These are phyloP conservation scores for Athalia circularis DNA, from an alignment of 2,888 invertebrate genomes.

Conservation along the genomic window DNA sequence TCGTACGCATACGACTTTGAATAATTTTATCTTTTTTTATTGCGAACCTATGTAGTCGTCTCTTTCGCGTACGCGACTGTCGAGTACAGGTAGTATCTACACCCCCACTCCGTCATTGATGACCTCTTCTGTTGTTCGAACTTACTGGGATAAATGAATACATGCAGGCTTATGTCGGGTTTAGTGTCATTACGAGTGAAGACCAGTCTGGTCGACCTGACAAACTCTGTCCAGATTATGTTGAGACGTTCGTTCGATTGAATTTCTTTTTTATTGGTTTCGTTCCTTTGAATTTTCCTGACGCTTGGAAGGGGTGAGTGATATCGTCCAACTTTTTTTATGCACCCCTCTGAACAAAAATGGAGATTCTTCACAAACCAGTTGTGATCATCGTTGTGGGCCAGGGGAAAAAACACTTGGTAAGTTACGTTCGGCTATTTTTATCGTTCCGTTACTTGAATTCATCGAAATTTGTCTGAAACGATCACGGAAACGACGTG, in stretches of 20 bases:
- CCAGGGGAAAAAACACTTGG: constrained; percentile 48
- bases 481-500: neutral
- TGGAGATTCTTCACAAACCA: constrained; percentile 64
- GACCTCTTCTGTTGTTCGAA: constrained; percentile 72
- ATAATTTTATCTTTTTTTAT: constrained; percentile 3
- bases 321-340: neutral
- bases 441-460: no score
- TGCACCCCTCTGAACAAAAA: constrained; percentile 39
- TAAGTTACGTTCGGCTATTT: constrained; percentile 9
- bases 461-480: neutral
- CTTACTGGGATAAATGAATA: constrained; percentile 72
- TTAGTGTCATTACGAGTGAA: constrained; percentile 61
- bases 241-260: neutral
- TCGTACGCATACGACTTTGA: neutral
- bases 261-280: neutral
- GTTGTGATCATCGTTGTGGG: constrained; percentile 57
- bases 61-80: neutral
- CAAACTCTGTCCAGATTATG: neutral
- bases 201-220: constrained; percentile 28
- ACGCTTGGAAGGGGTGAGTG: neutral
- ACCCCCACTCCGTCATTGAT: constrained; percentile 65
- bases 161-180: constrained; percentile 67
- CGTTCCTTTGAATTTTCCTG: no score
- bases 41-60: neutral
- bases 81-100: constrained; percentile 43